These are phyloP conservation scores for Martes martes DNA, from an alignment of 2,113 vertebrate genomes.

Conservation along the genomic window DNA sequence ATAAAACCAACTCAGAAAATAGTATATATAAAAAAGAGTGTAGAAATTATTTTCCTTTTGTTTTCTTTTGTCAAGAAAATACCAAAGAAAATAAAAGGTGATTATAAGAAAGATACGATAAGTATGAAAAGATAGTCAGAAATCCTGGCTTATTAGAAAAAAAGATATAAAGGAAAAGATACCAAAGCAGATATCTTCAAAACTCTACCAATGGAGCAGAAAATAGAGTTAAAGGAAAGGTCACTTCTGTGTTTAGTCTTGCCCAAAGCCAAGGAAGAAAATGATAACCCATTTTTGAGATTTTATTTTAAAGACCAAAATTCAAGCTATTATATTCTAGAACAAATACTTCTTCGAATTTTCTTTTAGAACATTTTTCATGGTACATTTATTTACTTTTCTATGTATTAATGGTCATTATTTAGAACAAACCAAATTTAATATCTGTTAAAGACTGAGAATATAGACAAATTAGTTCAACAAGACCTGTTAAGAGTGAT, in stretches of 20 bases:
- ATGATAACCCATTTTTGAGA: not conserved
- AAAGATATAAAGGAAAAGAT: not conserved
- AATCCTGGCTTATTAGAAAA: not conserved
- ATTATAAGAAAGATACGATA: not conserved
- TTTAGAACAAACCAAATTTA: not conserved
- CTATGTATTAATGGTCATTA: not conserved
- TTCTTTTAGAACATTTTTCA: not conserved
- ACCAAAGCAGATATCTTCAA: not conserved
- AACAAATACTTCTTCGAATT: not conserved
- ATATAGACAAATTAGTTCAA: not conserved
- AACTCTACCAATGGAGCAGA: not conserved
- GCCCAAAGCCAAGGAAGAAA: not conserved
- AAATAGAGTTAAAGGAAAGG: not conserved
- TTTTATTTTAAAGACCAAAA: conserved; percentile 10
- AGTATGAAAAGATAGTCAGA: not conserved
- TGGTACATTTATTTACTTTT: not conserved
- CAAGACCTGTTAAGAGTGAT: not conserved
- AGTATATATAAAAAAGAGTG: not conserved
- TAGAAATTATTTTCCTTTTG: not conserved
- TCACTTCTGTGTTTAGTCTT: not conserved
- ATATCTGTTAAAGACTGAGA: not conserved
- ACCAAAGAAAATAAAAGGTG: not conserved
- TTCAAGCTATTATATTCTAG: not conserved
- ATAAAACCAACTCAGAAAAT: not conserved
- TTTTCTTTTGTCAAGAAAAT: not conserved